Conservation (phyloP, 2,797 vertebrate genomes). For the Phoeniculus purpureus region DNA sequence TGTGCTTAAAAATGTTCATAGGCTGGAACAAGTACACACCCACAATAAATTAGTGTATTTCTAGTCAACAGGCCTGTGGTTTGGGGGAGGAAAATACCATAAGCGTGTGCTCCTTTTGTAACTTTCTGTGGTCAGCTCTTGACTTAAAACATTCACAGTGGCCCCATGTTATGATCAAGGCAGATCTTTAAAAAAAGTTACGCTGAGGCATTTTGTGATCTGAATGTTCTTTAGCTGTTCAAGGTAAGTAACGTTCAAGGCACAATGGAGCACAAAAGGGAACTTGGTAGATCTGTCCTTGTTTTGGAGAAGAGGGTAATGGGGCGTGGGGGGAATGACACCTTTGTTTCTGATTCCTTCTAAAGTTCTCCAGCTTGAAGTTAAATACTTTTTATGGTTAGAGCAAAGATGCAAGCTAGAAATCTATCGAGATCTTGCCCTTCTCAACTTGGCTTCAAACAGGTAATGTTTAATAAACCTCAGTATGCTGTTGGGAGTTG, state of each 20-base stretch:
- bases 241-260: slow-evolving; percentile 79
- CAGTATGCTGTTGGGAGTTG: slow-evolving; percentile 32
- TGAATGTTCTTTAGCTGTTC: slow-evolving; percentile 54
- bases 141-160: slow-evolving; percentile 17
- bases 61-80: neutral
- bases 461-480: slow-evolving; percentile 18
- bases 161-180: slow-evolving; percentile 33
- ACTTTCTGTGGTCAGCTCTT: neutral
- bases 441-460: slow-evolving; percentile 59
- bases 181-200: neutral
- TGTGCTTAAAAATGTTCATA: slow-evolving; percentile 77
- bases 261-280: slow-evolving; percentile 55
- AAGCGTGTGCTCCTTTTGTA: neutral
- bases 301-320: slow-evolving; percentile 22
- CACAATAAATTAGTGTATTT: slow-evolving; percentile 25
- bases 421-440: slow-evolving; percentile 44
- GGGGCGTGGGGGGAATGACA: neutral
- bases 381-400: slow-evolving; percentile 36
- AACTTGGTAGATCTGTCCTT: slow-evolving; percentile 40
- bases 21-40: slow-evolving; percentile 59
- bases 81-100: slow-evolving; percentile 16
- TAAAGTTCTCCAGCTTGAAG: slow-evolving; percentile 40
- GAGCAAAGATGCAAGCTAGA: slow-evolving; percentile 55
- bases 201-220: slow-evolving; percentile 32
- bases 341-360: slow-evolving; percentile 32